These are phyloP conservation scores for Sphaerophoria rueppellii DNA, from an alignment of 2,888 invertebrate genomes.

Conservation along the genomic window DNA sequence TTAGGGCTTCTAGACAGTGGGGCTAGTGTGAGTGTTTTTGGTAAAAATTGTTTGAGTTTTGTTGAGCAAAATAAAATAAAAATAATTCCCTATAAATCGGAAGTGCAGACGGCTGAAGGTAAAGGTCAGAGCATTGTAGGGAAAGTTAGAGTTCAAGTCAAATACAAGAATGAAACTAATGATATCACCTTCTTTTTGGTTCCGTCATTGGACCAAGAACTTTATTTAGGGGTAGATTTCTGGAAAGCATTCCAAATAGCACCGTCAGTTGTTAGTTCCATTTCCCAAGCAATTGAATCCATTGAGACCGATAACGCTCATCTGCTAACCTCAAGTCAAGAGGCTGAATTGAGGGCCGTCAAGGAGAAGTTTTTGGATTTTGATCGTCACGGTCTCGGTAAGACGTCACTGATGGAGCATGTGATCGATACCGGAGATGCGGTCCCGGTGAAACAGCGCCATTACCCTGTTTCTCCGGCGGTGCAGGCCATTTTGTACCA, in stretches of 20 bases:
- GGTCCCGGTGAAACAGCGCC: too few species aligned
- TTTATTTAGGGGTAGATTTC: background rate
- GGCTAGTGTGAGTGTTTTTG: background rate
- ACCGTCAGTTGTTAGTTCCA: background rate
- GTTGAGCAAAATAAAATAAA: background rate
- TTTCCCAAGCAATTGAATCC: background rate
- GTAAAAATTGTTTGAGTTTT: background rate
- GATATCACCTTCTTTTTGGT: background rate
- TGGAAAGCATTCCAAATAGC: slow-evolving; percentile 2
- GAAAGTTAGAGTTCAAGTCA: background rate
- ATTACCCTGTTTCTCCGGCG: too few species aligned
- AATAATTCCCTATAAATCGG: background rate
- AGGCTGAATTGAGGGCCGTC: background rate
- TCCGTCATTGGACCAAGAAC: background rate
- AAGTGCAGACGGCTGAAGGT: background rate
- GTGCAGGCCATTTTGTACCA: too few species aligned
- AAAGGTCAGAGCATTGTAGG: background rate
- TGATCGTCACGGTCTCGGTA: background rate
- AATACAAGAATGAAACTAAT: background rate
- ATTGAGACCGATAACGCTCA: background rate
- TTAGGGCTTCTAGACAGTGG: too few species aligned
- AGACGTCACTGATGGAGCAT: too few species aligned
- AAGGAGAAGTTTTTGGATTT: background rate
- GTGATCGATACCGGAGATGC: too few species aligned
- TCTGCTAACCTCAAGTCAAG: background rate